Base-by-base conservation (phyloP, 2,888 invertebrate genomes). In the Pollenia amentaria region DNA sequence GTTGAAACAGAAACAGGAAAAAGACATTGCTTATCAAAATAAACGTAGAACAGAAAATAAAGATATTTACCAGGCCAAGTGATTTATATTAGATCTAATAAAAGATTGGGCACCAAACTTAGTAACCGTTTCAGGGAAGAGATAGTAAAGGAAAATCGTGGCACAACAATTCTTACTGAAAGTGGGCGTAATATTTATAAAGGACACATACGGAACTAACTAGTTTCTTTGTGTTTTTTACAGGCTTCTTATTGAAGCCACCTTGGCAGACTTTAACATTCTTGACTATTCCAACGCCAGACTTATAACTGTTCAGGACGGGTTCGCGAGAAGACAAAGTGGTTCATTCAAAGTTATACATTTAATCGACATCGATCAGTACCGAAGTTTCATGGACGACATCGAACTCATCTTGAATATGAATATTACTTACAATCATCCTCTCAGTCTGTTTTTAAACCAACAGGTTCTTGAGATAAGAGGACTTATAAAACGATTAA, bases 311-410 rank as follows among this genome's bases (percentile, higher is more conserved):
- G 64, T 86, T 2, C 67, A 84, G 21, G 38, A n/a, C 8, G 84
- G 81, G 57, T 73, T 21, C 40, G 83, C 76, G 42, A 88, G 29
- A 62, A 65, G 44, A 3, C 81, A 82, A 16, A 75, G 44, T 10
- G 82, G 84, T 0, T 72, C 69, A 18, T 76, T 85, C 55, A 85
- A 86, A 18, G 18, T 87, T 44, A 67, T 87, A 14, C 86, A 84
- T 16, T 12, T 62, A 0, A 77, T 87, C 3, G 57, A 88, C 16
- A 38, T 84, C 2, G 42, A 75, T 3, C 40, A 73, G 48, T 85
- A 83, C 11, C 11, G 46, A 6, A 46, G 48, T 40, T 51, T 75
- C 2, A 1, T 76, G 16, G 18, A 48, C n/a, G 40, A 60, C n/a
- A 42, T 48, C 8, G 62, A 70, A 29, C 21, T 7, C 2, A 16